Percentiles rank a stretch among this genome's conserved stretches.
These are phyloP conservation scores for Amitus sp. DNA, from an alignment of 2,888 invertebrate species.

Conservation along the genomic window DNA sequence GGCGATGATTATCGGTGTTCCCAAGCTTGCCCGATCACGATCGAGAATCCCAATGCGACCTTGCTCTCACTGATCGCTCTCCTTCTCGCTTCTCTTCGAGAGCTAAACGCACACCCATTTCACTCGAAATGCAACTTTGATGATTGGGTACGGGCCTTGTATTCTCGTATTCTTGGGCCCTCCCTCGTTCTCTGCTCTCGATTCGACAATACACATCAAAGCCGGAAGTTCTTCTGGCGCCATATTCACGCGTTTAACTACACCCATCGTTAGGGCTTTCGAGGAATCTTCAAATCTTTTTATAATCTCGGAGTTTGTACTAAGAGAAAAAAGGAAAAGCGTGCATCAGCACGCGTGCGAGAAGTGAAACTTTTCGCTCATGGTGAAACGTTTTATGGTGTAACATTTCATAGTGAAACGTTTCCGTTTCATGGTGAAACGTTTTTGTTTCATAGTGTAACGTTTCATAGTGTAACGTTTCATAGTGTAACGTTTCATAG, in stretches of 20 bases:
- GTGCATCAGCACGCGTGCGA: too few species aligned
- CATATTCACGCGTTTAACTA: conserved; percentile 20
- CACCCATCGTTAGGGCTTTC: not conserved
- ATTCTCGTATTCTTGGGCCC: conserved; percentile 21
- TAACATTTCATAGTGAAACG: too few species aligned
- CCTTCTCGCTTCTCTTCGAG: conserved; percentile 23
- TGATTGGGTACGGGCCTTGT: conserved; percentile 59
- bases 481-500: too few species aligned
- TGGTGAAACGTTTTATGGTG: too few species aligned
- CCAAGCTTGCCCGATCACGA: conserved; percentile 44
- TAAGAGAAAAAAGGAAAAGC: conserved; percentile 6
- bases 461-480: too few species aligned
- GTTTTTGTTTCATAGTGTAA: too few species aligned
- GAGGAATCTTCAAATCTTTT: not conserved
- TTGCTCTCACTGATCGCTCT: conserved; percentile 33
- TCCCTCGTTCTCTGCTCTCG: not conserved
- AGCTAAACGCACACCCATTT: conserved; percentile 62
- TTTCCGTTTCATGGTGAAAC: too few species aligned
- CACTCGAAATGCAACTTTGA: conserved; percentile 64
- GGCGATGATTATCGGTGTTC: conserved; percentile 61
- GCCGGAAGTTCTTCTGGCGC: conserved; percentile 27
- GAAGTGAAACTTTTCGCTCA: too few species aligned
- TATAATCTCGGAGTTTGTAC: too few species aligned
- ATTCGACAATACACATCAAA: conserved; percentile 33
- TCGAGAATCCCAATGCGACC: conserved; percentile 45